phyloP scores from a whole-genome alignment of 1,140 invertebrate genomes.

The Ptiloglossa arizonensis region DNA sequence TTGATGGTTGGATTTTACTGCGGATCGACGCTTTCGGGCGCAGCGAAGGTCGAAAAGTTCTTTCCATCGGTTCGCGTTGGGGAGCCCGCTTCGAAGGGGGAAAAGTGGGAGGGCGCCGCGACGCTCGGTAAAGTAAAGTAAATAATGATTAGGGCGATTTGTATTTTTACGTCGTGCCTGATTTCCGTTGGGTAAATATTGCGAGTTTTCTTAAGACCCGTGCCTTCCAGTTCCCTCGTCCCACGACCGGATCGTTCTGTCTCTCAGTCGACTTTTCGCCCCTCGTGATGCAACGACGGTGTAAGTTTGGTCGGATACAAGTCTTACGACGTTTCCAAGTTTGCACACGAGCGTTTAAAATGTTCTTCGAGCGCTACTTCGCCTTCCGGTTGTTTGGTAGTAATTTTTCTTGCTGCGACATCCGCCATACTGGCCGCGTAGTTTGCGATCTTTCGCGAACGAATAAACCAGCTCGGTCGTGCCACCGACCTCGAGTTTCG shows the following conservation, averaged over 20 bases:
- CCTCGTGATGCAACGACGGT: constrained; percentile 19
- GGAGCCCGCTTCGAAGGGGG: constrained; percentile 19
- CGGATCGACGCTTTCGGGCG: constrained; percentile 59
- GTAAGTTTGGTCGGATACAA: constrained; percentile 2
- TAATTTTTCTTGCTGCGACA: background rate
- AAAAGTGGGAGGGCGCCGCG: too few relatives aligned
- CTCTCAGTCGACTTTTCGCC: constrained; percentile 30
- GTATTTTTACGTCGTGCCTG: constrained; percentile 78
- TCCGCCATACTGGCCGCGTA: background rate
- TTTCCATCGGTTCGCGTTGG: constrained; percentile 28
- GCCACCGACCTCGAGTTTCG: background rate
- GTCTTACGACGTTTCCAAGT: background rate
- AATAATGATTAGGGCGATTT: constrained; percentile 79
- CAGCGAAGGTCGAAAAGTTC: constrained; percentile 61
- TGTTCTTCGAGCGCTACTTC: background rate
- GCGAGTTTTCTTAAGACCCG: constrained; percentile 77
- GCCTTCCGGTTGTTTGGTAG: constrained; percentile 1
- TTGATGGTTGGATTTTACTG: constrained; percentile 41
- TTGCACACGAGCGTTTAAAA: constrained; percentile 20
- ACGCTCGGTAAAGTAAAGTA: constrained; percentile 72
- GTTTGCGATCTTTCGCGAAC: background rate
- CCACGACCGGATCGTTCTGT: constrained; percentile 12
- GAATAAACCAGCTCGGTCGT: background rate
- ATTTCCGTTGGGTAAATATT: constrained; percentile 77
- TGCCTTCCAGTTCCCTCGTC: constrained; percentile 42